Base-by-base conservation (phyloP, 2,113 vertebrate species). In the Lipophrys pholis region DNA sequence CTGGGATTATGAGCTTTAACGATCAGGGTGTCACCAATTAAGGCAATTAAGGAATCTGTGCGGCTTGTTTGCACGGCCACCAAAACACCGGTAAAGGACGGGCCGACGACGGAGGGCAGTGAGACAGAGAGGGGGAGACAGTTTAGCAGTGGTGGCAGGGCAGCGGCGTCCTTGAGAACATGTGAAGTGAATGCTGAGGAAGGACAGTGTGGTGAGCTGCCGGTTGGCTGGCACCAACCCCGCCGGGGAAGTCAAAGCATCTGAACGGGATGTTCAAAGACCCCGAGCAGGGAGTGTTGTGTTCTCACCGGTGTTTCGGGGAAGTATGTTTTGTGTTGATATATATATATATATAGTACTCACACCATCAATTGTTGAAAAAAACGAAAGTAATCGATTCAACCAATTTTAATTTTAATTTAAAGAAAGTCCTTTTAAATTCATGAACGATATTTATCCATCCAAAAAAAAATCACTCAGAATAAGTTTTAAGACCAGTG, bases 1-100 rank as follows among this genome's bases (percentile, higher is more conserved):
- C 62, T 14, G 89, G 80, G 89, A 85, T 91, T 90, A 82, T 69
- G 79, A 76, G 86, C 80, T 78, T 82, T 88, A 88, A 89, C 82
- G 75, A 88, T 89, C 76, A 69, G 76, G 69, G 64, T 42, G 72
- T 50, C 16, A 61, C 73, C 82, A 89, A 78, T 90, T 85, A 87
- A 66, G 63, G 76, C 71, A 54, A n/a, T n/a, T n/a, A 72, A 81
- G 67, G 71, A 81, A 76, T 78, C 69, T 69, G 53, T 64, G 61
- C 73, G 64, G 61, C 71, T 75, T 73, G 73, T 87, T 89, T 83
- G 57, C 59, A 49, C 60, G 65, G 67, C 57, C 71, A 83, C 64
- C 67, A 63, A 52, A 75, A 16, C 16, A 66, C 61, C 63, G 9
- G 54, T 38, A 46, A 58, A 12, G 53, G 59, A 53, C 40, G 7